Base-by-base conservation (phyloP, 2,113 vertebrate genomes). In the Chloropsis hardwickii region DNA sequence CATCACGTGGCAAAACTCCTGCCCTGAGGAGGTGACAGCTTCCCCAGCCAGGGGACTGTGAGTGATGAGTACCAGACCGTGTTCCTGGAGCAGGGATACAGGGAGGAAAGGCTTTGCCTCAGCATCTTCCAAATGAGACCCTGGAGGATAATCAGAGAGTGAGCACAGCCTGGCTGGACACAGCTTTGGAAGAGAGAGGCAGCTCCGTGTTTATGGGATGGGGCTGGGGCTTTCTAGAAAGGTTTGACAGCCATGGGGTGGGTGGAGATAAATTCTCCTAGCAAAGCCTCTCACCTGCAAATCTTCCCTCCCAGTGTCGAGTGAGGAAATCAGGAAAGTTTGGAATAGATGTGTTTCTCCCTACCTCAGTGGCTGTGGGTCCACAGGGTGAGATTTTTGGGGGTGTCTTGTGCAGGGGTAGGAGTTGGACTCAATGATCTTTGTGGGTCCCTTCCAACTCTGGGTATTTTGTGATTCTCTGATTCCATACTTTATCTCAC, bases 301-400 rank as follows among this genome's bases (percentile, higher is more conserved):
- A 72, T 65, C 18, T 16, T 61, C 57, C 31, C 58, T 61, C 57
- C 31, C 62, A 58, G 33, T 12, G 28, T 10, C 3, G 4, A 82
- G 70, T 12, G 23, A 58, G 65, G 27, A 47, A 62, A 72, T 24
- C 5, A 14, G 54, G 7, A 1, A 60, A 37, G 35, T 33, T n/a
- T 6, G 39, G n/a, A 81, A 35, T 17, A 3, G 11, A 31, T 22
- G 21, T 44, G 8, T 10, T 71, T 87, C 54, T 12, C 12, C 25
- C 27, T 54, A 0, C 23, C 12, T 76, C 33, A 11, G 73, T 12
- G 23, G 21, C 3, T 84, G 45, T 0, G 0, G 16, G 17, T 28
- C 6, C 22, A 19, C 9, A 31, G 35, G 33, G 53, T 24, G 40
- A 24, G 40, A 54, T 19, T 69, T 81, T 19, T 9, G n/a, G 61